Evolutionary conservation across 2,888 invertebrate genomes (phyloP).

Genomic region (Idaea dimidiata): DNA sequence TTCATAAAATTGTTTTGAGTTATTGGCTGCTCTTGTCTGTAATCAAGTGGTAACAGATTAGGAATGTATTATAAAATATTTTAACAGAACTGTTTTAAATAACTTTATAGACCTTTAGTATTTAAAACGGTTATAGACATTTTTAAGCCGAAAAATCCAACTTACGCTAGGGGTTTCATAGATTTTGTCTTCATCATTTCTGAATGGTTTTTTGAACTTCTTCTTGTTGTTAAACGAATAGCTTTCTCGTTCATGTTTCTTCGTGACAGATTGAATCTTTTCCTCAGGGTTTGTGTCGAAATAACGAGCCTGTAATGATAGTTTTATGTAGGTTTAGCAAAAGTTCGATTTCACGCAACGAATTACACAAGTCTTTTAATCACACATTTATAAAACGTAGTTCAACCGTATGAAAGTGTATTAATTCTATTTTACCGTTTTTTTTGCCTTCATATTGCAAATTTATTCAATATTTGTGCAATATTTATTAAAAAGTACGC

Average conservation of each 20-base stretch:
- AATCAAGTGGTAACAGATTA: not conserved
- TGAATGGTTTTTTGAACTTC: not conserved
- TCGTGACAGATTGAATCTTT: slow-evolving; percentile 20
- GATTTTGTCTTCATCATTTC: not conserved
- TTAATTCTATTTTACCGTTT: slow-evolving; percentile 26
- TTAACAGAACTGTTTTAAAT: no score
- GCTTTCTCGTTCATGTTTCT: slow-evolving; percentile 16
- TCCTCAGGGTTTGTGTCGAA: slow-evolving; percentile 40
- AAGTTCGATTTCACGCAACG: not conserved
- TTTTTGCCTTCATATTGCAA: slow-evolving; percentile 33
- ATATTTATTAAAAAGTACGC: not conserved
- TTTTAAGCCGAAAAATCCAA: not conserved
- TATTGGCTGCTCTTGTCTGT: not conserved
- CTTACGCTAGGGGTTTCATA: not conserved
- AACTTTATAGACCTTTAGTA: no score
- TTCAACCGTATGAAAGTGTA: not conserved
- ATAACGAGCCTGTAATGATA: slow-evolving; percentile 43
- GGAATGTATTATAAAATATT: not conserved
- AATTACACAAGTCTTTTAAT: not conserved
- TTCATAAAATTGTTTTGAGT: not conserved
- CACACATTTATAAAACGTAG: not conserved
- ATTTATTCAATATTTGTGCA: slow-evolving; percentile 1
- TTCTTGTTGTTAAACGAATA: slow-evolving; percentile 5
- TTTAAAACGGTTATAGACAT: not conserved
- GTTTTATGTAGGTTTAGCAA: not conserved